Evolutionary conservation across 2,888 invertebrate genomes (phyloP).

Genomic region (Erannis defoliaria): DNA sequence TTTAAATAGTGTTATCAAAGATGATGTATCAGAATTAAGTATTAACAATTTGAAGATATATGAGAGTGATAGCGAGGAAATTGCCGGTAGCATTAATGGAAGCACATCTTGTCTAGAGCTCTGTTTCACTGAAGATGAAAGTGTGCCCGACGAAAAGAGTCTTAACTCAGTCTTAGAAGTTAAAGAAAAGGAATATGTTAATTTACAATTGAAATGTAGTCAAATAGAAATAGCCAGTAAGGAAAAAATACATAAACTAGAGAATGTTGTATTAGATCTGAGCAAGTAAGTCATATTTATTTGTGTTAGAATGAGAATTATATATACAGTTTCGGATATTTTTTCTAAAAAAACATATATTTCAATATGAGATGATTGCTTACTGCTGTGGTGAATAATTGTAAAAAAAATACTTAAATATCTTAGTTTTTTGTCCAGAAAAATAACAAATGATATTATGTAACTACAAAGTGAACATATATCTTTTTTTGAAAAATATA

Average conservation of each 20-base stretch:
- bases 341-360: no score
- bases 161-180: constrained; percentile 69
- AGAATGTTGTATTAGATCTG: constrained; percentile 87
- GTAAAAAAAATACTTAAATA: no score
- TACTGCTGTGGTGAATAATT: no score
- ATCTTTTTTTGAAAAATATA: no score
- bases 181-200: constrained; percentile 80
- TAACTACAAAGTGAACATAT: no score
- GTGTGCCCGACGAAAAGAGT: constrained; percentile 70
- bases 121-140: constrained; percentile 81
- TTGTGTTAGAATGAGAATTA: no score
- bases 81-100: constrained; percentile 80
- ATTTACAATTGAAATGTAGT: constrained; percentile 84
- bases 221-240: constrained; percentile 76
- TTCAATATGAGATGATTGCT: neutral
- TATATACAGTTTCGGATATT: no score
- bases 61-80: constrained; percentile 82
- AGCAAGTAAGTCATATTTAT: constrained; percentile 84
- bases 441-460: no score
- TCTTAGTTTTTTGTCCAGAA: no score
- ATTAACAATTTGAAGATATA: constrained; percentile 78
- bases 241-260: constrained; percentile 80
- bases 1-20: constrained; percentile 69
- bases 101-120: constrained; percentile 82
- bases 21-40: constrained; percentile 76